Percentiles rank a stretch among this genome's conserved stretches.
Conservation (phyloP, 1,140 invertebrate species). For the Coptotermes formosanus region DNA sequence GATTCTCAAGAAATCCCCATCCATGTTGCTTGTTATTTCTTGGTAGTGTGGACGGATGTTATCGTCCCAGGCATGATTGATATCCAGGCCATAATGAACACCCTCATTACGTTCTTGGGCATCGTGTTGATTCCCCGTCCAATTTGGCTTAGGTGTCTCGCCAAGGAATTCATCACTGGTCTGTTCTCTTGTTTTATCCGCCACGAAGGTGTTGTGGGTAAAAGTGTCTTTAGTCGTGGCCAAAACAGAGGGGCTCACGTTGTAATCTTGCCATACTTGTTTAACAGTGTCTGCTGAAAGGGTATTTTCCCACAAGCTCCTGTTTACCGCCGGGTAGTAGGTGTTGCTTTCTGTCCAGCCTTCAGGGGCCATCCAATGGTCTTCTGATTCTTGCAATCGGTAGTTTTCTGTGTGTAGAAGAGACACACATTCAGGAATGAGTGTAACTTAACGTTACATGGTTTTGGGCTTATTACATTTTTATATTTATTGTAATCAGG, state of each 20-base stretch:
- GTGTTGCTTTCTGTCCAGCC: neutral
- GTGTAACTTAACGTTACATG: neutral
- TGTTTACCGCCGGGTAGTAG: neutral
- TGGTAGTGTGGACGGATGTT: neutral
- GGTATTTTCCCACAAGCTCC: neutral
- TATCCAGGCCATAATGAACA: neutral
- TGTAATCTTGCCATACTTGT: neutral
- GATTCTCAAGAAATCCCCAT: neutral
- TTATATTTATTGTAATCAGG: neutral
- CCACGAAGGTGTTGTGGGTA: neutral
- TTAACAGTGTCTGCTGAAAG: neutral
- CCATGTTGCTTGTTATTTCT: neutral
- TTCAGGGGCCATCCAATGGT: neutral
- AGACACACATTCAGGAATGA: neutral
- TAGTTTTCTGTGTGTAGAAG: neutral
- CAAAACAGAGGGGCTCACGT: neutral
- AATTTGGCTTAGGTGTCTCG: neutral
- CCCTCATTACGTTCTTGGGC: neutral
- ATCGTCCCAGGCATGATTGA: neutral
- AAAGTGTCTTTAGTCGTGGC: neutral
- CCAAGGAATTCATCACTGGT: neutral
- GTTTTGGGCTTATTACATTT: neutral
- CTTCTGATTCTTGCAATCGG: neutral
- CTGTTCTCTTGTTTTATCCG: neutral
- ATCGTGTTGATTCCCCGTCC: neutral